A percentile compares a stretch with the other conserved stretches of the same genome.
These are phyloP conservation scores for Drosophila obscura DNA, from an alignment of 1,140 invertebrate species.

Conservation along the genomic window DNA sequence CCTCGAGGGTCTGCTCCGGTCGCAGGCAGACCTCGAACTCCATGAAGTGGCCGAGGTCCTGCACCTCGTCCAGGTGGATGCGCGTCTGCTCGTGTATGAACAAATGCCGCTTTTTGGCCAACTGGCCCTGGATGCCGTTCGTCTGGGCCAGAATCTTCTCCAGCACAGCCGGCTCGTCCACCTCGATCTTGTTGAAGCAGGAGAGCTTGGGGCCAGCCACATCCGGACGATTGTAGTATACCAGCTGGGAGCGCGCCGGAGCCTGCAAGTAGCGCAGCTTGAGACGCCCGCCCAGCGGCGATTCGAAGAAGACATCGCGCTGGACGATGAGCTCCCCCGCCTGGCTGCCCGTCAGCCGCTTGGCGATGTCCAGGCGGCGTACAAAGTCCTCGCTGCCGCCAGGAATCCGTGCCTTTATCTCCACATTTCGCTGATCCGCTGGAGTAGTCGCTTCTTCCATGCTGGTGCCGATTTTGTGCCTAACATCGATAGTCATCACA, in stretches of 20 bases:
- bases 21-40: constrained; percentile 93
- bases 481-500: constrained; percentile 19
- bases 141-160: constrained; percentile 85
- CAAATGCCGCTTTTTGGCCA: constrained; percentile 90
- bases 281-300: constrained; percentile 87
- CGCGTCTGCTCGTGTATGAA: constrained; percentile 93
- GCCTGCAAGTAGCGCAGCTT: constrained; percentile 89
- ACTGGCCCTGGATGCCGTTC: constrained; percentile 87
- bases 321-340: constrained; percentile 87
- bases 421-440: constrained; percentile 86
- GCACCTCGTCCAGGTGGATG: constrained; percentile 94
- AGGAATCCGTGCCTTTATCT: constrained; percentile 86
- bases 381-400: constrained; percentile 86
- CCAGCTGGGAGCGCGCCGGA: constrained; percentile 85
- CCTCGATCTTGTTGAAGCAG: constrained; percentile 78
- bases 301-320: constrained; percentile 92
- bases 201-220: constrained; percentile 84
- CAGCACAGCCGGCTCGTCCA: constrained; percentile 81
- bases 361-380: constrained; percentile 86
- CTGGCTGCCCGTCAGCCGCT: constrained; percentile 85
- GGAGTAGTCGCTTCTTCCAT: constrained; percentile 33
- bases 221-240: constrained; percentile 90
- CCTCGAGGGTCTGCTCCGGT: constrained; percentile 87
- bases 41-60: constrained; percentile 92
- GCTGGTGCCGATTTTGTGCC: constrained; percentile 6